Base-by-base conservation (phyloP, 2,888 invertebrate species). In the Eupithecia inturbata region DNA sequence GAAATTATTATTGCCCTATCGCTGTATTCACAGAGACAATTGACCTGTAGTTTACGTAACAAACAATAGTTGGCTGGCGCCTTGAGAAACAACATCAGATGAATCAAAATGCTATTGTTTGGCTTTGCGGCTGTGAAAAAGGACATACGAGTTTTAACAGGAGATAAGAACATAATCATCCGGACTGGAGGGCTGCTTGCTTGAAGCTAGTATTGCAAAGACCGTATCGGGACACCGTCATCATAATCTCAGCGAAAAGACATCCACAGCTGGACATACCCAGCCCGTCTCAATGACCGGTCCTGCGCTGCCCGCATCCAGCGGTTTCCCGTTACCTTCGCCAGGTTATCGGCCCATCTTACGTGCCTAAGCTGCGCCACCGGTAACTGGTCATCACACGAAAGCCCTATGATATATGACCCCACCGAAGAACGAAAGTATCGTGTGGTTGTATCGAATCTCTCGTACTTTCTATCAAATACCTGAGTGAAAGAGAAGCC, bases 21-120 rank as follows among this genome's bases (percentile, higher is more conserved):
- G 33, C 33, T 1, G 36, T 33, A 64, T 64, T 36, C 36, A 31
- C n/a, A n/a, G 62, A 31, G 12, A n/a, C 33, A 64, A 64, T 62
- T 62, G 19, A 28, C 31, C 62, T 62, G 31, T 19, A 64, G n/a
- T 64, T 64, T 36, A 64, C 33, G 36, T 64, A 64, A 22, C n/a
- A n/a, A 64, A 64, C 63, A 64, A 64, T 64, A 36, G 64, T 1
- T 36, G 36, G 22, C 10, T 64, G 36, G 64, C 64, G 19, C 64
- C 64, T 64, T 64, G 64, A 64, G 36, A 64, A 33, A 36, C 64
- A 28, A 7, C 62, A 12, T 64, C 64, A 10, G n/a, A 64, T 1
- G 33, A 64, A 64, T 36, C 36, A 64, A 64, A 62, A 36, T 36
- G 36, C 64, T n/a, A 64, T 36, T 64, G 36, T 64, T 64, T 33